Evolutionary conservation across 2,113 vertebrate genomes (phyloP).

Genomic region (Arenaria interpres): DNA sequence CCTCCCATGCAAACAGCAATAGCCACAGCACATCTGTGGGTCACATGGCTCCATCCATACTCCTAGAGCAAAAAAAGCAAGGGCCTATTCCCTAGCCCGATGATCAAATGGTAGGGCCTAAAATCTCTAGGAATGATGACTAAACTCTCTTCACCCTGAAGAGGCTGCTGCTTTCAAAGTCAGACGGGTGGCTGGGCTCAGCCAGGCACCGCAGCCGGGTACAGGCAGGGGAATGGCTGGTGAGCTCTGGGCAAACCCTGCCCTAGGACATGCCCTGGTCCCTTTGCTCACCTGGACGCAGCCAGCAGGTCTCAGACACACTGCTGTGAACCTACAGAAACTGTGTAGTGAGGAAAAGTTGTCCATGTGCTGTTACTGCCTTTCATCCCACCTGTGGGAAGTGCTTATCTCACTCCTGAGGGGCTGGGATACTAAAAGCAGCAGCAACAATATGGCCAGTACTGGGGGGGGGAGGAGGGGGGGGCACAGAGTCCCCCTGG

Average conservation of each 20-base stretch:
- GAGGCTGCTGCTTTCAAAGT: not conserved
- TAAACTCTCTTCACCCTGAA: not conserved
- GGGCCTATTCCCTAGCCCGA: not conserved
- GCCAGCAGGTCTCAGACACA: not conserved
- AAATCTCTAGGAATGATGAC: not conserved
- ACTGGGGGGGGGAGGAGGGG: too few relatives aligned
- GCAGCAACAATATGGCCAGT: not conserved
- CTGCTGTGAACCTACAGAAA: not conserved
- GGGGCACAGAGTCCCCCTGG: too few relatives aligned
- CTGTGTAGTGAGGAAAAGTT: not conserved
- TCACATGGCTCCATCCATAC: not conserved
- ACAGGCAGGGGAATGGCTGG: not conserved
- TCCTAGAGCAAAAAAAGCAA: not conserved
- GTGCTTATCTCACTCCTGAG: fast-evolving
- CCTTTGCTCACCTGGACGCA: not conserved
- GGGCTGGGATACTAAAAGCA: not conserved
- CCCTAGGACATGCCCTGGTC: not conserved
- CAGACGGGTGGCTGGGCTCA: not conserved
- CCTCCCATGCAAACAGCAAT: not conserved
- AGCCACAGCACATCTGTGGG: not conserved
- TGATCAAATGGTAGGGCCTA: not conserved
- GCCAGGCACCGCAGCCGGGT: not conserved
- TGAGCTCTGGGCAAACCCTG: not conserved
- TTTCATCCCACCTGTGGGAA: not conserved
- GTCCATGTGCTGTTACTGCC: not conserved